Conservation (phyloP, 2,113 vertebrate genomes). For the Etia nguti region DNA sequence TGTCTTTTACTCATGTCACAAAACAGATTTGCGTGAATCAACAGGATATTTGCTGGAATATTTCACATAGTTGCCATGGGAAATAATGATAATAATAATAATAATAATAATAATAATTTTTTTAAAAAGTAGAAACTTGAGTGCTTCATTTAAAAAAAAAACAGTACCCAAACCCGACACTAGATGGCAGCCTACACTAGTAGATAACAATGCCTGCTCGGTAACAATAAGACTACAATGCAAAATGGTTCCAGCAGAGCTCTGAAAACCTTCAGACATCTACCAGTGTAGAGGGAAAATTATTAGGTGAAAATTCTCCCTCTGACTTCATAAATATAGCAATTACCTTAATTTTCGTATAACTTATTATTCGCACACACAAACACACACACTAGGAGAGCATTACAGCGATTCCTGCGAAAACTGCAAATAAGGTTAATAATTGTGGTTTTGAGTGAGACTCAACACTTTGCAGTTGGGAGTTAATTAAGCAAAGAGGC, state of each 20-base stretch:
- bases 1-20: neutral
- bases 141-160: neutral
- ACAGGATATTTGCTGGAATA: neutral
- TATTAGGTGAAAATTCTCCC: neutral
- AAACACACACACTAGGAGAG: neutral
- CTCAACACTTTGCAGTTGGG: neutral
- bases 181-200: conserved; percentile 38
- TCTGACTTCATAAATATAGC: neutral
- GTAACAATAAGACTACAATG: conserved; percentile 42
- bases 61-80: neutral
- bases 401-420: neutral
- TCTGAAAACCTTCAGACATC: conserved; percentile 19
- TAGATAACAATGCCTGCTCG: neutral
- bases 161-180: conserved; percentile 27
- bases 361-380: neutral
- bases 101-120: neutral
- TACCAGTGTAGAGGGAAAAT: neutral
- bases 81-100: neutral
- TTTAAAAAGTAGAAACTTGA: neutral
- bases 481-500: neutral
- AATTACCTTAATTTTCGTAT: neutral
- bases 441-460: neutral
- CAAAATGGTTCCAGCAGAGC: conserved; percentile 61
- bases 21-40: neutral
- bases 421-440: neutral